Evolutionary conservation across 2,888 invertebrate genomes (phyloP).

Genomic region (Standfussiana lucernea): DNA sequence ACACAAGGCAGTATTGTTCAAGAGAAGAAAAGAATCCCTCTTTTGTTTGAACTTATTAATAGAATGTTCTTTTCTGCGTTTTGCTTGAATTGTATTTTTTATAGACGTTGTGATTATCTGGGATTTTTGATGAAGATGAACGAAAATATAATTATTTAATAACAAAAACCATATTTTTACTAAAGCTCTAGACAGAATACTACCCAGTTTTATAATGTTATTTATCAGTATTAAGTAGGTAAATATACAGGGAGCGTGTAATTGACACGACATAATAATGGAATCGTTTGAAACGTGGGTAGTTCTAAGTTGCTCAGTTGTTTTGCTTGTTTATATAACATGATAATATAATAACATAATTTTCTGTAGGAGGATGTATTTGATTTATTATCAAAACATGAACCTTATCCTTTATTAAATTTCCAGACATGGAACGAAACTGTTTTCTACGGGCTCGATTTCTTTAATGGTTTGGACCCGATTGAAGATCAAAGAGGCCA

Average conservation of each 20-base stretch:
- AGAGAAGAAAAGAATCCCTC: constrained; percentile 35
- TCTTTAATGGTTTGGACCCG: constrained; percentile 72
- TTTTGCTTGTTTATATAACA: not conserved
- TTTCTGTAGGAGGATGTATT: constrained; percentile 4
- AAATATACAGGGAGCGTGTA: not conserved
- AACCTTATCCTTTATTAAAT: constrained; percentile 7
- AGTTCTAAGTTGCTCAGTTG: not conserved
- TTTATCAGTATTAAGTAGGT: not conserved
- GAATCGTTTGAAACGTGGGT: not conserved
- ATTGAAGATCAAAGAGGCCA: constrained; percentile 73
- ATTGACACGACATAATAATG: not conserved
- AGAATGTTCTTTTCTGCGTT: constrained; percentile 27
- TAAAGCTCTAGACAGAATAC: not conserved
- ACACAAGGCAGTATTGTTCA: constrained; percentile 42
- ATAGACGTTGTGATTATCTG: not conserved
- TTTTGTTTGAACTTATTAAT: constrained; percentile 40
- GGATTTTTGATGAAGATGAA: not conserved
- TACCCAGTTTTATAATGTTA: not conserved
- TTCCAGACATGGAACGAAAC: constrained; percentile 74
- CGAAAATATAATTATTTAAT: not conserved
- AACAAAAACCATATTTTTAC: not conserved
- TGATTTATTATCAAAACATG: not conserved
- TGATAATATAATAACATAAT: constrained; percentile 2
- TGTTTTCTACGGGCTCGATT: constrained; percentile 73
- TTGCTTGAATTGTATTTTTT: constrained; percentile 11